Conservation (phyloP, 2,113 vertebrate species). For the Pelecanoides urinatrix region DNA sequence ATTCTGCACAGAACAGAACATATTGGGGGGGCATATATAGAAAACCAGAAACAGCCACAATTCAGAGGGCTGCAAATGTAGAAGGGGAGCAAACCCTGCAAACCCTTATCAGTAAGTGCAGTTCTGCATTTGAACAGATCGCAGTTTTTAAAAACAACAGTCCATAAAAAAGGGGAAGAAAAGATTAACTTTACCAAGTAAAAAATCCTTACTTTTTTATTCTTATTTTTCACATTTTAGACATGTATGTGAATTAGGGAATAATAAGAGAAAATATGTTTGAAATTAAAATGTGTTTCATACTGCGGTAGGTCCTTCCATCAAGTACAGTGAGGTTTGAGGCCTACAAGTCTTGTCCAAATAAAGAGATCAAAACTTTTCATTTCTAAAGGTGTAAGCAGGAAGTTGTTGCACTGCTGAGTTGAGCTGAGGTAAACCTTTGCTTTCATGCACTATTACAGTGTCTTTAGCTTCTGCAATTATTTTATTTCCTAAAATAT, state of each 20-base stretch:
- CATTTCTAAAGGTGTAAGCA: background rate
- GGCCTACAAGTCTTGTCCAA: background rate
- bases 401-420: background rate
- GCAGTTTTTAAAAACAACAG: background rate
- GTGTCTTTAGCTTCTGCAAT: background rate
- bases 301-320: background rate
- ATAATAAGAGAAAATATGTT: background rate
- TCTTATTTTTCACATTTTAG: background rate
- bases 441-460: background rate
- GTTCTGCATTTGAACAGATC: background rate
- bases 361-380: background rate
- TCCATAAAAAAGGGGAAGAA: background rate
- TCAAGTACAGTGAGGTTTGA: background rate
- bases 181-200: background rate
- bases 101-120: background rate
- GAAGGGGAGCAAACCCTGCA: background rate
- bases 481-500: background rate
- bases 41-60: background rate
- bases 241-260: background rate
- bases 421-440: background rate
- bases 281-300: slow-evolving; percentile 2
- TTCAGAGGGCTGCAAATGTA: background rate
- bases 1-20: background rate
- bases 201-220: background rate
- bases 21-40: background rate